Conservation (phyloP, 2,888 invertebrate genomes). For the Crossocerus cetratus region DNA sequence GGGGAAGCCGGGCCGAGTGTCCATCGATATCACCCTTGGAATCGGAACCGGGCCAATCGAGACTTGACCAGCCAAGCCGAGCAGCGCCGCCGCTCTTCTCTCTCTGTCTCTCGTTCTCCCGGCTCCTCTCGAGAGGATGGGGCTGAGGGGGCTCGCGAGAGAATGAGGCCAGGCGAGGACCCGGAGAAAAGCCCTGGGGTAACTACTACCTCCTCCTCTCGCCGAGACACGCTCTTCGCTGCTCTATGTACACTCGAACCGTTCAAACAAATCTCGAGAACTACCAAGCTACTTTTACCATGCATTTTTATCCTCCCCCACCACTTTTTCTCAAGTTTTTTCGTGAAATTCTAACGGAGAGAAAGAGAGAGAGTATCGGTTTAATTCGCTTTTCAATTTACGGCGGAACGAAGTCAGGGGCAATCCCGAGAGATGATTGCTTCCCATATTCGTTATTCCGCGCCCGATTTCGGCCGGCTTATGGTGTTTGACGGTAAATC, state of each 20-base stretch:
- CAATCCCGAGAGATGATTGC: slow-evolving; percentile 40
- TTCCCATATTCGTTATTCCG: slow-evolving; percentile 35
- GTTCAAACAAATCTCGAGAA: slow-evolving; percentile 7
- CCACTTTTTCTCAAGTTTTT: background rate
- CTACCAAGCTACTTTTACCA: background rate
- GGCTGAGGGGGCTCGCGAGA: background rate
- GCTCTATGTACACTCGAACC: too few species aligned
- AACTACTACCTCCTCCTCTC: too few species aligned
- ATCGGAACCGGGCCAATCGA: slow-evolving; percentile 42
- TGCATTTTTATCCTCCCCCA: background rate
- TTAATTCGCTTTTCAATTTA: background rate
- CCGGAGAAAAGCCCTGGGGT: too few species aligned
- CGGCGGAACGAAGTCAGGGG: background rate
- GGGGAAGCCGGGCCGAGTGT: slow-evolving; percentile 39
- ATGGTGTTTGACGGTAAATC: slow-evolving; percentile 41
- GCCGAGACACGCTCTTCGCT: too few species aligned
- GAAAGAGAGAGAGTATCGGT: background rate
- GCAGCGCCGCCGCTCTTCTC: too few species aligned
- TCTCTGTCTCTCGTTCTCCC: too few species aligned
- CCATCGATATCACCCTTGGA: slow-evolving; percentile 48
- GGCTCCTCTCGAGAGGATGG: background rate
- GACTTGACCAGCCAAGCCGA: slow-evolving; percentile 13
- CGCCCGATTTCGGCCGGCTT: slow-evolving; percentile 48
- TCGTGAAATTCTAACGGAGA: too few species aligned
- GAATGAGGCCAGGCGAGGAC: too few species aligned